Percentiles rank a stretch among this genome's conserved stretches.
These are phyloP conservation scores for Hirtodrosophila histrioides DNA, from an alignment of 2,888 invertebrate genomes.

Conservation along the genomic window DNA sequence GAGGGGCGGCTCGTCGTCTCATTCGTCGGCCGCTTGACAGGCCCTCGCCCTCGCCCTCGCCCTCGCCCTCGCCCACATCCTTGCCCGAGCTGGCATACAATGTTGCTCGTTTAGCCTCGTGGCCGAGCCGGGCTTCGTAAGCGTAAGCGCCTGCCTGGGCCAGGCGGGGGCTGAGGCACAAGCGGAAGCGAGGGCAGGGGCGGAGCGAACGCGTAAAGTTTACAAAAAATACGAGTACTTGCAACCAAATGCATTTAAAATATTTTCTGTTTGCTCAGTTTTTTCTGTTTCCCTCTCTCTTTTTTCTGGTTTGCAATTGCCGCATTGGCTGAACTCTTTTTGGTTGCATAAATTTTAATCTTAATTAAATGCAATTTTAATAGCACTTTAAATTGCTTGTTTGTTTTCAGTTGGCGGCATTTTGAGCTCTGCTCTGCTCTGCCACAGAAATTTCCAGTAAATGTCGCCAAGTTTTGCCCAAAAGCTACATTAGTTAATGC, in stretches of 20 bases:
- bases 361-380: constrained; percentile 75
- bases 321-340: constrained; percentile 30
- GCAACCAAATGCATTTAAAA: constrained; percentile 71
- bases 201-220: constrained; percentile 50
- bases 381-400: constrained; percentile 56
- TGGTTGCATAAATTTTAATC: constrained; percentile 71
- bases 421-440: constrained; percentile 2
- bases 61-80: constrained; percentile 53
- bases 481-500: constrained; percentile 59
- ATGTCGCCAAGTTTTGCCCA: background rate
- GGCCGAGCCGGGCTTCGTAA: constrained; percentile 60
- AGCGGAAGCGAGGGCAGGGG: constrained; percentile 16
- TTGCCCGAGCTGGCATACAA: constrained; percentile 58
- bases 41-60: constrained; percentile 60
- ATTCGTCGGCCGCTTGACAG: constrained; percentile 64
- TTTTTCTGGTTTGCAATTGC: constrained; percentile 5
- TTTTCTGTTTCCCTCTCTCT: background rate
- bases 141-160: constrained; percentile 29
- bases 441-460: constrained; percentile 5
- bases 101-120: constrained; percentile 72
- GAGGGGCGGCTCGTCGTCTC: constrained; percentile 64
- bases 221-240: constrained; percentile 59
- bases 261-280: constrained; percentile 29
- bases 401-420: constrained; percentile 11
- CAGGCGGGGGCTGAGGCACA: background rate